These are phyloP conservation scores for Limenitis camilla DNA, from an alignment of 2,888 invertebrate species.

Conservation along the genomic window DNA sequence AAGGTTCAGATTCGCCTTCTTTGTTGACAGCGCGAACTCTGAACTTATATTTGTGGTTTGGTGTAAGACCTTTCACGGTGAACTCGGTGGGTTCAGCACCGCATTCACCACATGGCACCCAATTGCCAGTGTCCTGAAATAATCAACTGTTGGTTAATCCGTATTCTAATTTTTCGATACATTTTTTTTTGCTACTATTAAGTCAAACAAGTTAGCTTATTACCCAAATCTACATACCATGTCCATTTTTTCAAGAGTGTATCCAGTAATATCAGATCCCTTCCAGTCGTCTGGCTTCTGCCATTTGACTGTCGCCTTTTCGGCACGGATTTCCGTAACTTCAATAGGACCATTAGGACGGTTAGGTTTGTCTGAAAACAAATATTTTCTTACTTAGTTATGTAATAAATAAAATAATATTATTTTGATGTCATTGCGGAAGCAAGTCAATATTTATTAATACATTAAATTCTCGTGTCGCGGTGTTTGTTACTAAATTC, in stretches of 20 bases:
- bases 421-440: background rate
- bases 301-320: slow-evolving; percentile 95
- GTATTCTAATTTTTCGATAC: no score
- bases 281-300: slow-evolving; percentile 90
- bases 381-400: background rate
- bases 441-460: background rate
- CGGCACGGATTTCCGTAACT: slow-evolving; percentile 90
- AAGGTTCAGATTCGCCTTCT: slow-evolving; percentile 96
- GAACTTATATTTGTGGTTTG: slow-evolving; percentile 98
- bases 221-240: no score
- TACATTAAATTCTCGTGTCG: no score
- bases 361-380: slow-evolving; percentile 82
- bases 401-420: background rate
- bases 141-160: background rate
- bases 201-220: no score
- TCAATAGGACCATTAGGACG: slow-evolving; percentile 89
- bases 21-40: slow-evolving; percentile 97
- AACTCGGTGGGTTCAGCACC: slow-evolving; percentile 87
- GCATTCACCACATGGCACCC: slow-evolving; percentile 96
- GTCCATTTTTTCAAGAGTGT: slow-evolving; percentile 96
- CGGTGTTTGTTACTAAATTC: no score
- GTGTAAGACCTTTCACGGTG: slow-evolving; percentile 91
- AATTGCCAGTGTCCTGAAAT: slow-evolving; percentile 87
- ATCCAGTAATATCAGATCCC: slow-evolving; percentile 91
- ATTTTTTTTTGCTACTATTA: no score